A percentile compares a stretch with the other conserved stretches of the same genome.
phyloP scores from a whole-genome alignment of 2,113 vertebrate genomes.

The Callipepla californica region DNA sequence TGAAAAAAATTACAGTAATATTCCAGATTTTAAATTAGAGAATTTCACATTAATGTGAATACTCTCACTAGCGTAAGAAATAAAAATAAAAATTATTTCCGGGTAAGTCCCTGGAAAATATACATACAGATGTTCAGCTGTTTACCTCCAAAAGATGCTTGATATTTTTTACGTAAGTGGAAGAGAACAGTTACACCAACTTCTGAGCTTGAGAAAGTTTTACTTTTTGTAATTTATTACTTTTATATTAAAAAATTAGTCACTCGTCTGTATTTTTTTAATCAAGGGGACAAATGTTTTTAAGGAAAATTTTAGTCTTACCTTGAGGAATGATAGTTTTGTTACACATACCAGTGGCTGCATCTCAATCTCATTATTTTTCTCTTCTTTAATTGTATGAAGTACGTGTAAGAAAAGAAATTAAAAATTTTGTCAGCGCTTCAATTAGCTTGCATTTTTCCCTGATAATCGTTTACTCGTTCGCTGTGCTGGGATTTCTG shows the following conservation, averaged over 20 bases:
- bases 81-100: neutral
- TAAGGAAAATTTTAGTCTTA: neutral
- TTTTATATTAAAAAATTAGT: neutral
- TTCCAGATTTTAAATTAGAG: neutral
- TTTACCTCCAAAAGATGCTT: neutral
- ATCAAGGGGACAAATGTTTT: neutral
- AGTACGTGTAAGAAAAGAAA: neutral
- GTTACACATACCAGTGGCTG: rapidly evolving
- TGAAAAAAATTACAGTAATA: neutral
- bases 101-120: neutral
- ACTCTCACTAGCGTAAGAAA: neutral
- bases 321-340: neutral
- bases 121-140: neutral
- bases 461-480: neutral
- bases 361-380: neutral
- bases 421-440: neutral
- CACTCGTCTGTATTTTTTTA: neutral
- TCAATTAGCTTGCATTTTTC: neutral
- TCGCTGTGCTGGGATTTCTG: neutral
- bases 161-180: neutral
- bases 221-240: neutral
- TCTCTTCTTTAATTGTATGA: neutral
- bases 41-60: neutral
- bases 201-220: neutral
- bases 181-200: neutral